Conservation (phyloP, 2,113 vertebrate species). For the Ciconia stormi region DNA sequence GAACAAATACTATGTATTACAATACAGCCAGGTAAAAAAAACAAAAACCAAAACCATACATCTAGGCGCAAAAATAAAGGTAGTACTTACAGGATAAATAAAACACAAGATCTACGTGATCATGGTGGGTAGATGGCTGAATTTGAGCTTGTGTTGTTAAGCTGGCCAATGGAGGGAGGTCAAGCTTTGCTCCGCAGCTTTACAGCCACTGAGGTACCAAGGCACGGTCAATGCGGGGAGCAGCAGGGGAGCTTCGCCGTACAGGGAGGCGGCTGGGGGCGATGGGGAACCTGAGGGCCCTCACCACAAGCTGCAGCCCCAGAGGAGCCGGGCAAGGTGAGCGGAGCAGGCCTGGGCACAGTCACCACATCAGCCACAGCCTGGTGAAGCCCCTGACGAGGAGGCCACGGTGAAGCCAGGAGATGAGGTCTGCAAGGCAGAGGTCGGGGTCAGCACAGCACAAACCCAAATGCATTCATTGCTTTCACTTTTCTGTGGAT, state of each 20-base stretch:
- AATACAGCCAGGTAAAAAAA: not conserved
- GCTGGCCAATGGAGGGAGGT: not conserved
- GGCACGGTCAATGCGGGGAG: rapidly evolving
- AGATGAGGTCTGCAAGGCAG: not conserved
- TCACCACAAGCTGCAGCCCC: not conserved
- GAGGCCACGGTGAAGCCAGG: rapidly evolving
- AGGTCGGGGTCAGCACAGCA: not conserved
- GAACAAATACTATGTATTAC: not conserved
- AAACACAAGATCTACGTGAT: rapidly evolving
- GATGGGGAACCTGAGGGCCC: rapidly evolving
- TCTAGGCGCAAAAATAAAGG: not conserved
- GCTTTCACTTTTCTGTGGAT: too few relatives aligned
- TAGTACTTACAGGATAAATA: not conserved
- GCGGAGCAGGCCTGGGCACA: not conserved
- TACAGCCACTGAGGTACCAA: too few relatives aligned
- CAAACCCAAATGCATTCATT: rapidly evolving
- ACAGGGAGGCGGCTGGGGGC: rapidly evolving
- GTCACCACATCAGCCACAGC: rapidly evolving
- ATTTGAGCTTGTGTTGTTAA: rapidly evolving
- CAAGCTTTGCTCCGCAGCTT: not conserved
- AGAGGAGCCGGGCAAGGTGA: rapidly evolving
- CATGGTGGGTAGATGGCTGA: too few relatives aligned
- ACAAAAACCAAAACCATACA: not conserved
- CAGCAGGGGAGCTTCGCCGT: rapidly evolving
- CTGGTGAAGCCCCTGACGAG: too few relatives aligned